A percentile compares a stretch with the other conserved stretches of the same genome.
These are phyloP conservation scores for Kuschelorhynchus macadamiae DNA, from an alignment of 2,888 invertebrate genomes.

Conservation along the genomic window DNA sequence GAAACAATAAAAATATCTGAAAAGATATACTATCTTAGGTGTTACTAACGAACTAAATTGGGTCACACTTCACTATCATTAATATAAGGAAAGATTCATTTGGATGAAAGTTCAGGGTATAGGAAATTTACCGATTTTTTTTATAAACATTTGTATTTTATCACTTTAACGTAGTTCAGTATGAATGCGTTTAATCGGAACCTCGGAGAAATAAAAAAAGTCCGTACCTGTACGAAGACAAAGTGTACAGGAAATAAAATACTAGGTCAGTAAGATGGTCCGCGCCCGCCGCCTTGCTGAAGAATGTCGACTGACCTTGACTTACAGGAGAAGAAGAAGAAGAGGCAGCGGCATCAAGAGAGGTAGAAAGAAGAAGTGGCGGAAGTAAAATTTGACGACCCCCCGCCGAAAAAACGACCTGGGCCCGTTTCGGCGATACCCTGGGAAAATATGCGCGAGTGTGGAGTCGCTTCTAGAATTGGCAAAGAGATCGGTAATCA, in stretches of 20 bases:
- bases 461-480: conserved; percentile 21
- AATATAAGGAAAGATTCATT: too few species aligned
- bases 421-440: conserved; percentile 15
- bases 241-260: conserved; percentile 60
- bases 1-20: too few species aligned
- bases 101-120: too few species aligned
- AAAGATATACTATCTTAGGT: too few species aligned
- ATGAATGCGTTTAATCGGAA: too few species aligned
- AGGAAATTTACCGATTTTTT: too few species aligned
- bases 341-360: conserved; percentile 22
- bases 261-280: conserved; percentile 63
- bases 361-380: conserved; percentile 28
- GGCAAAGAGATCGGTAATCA: conserved; percentile 35
- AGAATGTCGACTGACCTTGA: conserved; percentile 64
- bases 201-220: too few species aligned
- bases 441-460: conserved; percentile 35
- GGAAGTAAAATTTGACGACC: conserved; percentile 41
- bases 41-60: too few species aligned
- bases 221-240: conserved; percentile 41
- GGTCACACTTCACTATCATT: too few species aligned
- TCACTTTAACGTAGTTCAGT: too few species aligned
- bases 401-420: conserved; percentile 30
- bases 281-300: conserved; percentile 55
- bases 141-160: too few species aligned
- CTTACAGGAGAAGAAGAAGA: conserved; percentile 45